These are phyloP conservation scores for Atrichornis clamosus DNA, from an alignment of 2,113 vertebrate genomes.

Conservation along the genomic window DNA sequence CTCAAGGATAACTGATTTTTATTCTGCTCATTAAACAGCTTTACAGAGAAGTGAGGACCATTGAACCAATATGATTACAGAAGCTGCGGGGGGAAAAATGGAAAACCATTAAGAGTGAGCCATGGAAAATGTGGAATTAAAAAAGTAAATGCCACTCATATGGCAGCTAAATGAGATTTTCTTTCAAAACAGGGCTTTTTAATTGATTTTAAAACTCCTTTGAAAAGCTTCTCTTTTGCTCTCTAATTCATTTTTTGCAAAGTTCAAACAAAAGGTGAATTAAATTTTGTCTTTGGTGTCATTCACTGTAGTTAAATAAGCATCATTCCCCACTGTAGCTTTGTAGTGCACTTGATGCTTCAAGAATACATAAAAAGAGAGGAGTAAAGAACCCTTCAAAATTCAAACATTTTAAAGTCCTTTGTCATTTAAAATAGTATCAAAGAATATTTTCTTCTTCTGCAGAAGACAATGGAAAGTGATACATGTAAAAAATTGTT, in stretches of 20 bases:
- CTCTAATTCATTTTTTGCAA: not conserved
- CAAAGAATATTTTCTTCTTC: not conserved
- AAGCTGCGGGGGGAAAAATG: not conserved
- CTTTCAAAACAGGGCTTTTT: not conserved
- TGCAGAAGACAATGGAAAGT: not conserved
- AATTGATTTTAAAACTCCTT: not conserved
- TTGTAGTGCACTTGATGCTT: not conserved
- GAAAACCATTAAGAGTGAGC: not conserved
- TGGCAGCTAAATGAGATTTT: not conserved
- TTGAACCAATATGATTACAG: not conserved
- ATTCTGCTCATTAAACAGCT: not conserved
- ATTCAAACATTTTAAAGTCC: not conserved
- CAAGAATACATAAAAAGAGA: not conserved
- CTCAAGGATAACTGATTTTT: not conserved
- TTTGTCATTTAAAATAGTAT: not conserved
- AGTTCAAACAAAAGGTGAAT: slow-evolving; percentile 6
- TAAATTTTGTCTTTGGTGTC: not conserved
- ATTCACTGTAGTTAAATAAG: not conserved
- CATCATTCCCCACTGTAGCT: not conserved
- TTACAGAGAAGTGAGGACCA: not conserved
- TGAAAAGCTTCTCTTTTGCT: not conserved
- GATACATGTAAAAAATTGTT: not conserved
- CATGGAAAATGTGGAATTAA: not conserved
- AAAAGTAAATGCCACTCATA: not conserved
- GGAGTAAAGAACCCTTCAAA: not conserved